Evolutionary conservation across 2,888 invertebrate genomes (phyloP).

Genomic region (Ypsolopha sequella): DNA sequence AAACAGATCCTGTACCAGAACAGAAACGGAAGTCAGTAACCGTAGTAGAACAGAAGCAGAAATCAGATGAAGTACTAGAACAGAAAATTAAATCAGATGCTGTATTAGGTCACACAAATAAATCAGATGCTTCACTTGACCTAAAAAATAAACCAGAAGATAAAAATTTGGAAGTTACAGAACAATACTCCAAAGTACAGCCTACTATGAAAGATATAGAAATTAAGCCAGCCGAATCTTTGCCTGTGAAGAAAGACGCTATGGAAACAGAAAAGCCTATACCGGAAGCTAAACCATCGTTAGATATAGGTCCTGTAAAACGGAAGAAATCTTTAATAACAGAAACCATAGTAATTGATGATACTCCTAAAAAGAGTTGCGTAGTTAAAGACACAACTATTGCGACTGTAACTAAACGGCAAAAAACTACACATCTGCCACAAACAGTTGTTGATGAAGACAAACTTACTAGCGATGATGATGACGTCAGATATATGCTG

Average conservation of each 20-base stretch:
- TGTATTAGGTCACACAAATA: no score
- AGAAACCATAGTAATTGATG: conserved; percentile 11
- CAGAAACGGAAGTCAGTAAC: conserved; percentile 1
- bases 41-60: conserved; percentile 11
- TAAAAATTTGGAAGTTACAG: neutral
- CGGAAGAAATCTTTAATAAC: conserved; percentile 7
- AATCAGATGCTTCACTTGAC: no score
- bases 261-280: neutral
- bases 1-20: neutral
- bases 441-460: conserved; percentile 15
- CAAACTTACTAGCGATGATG: conserved; percentile 42
- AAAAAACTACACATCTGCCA: conserved; percentile 22
- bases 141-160: neutral
- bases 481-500: conserved; percentile 56
- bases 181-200: no score
- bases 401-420: conserved; percentile 30
- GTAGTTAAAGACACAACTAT: conserved; percentile 24
- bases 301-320: neutral
- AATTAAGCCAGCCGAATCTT: neutral
- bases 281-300: neutral
- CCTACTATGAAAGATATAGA: neutral
- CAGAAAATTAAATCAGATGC: neutral
- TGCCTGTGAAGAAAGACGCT: neutral
- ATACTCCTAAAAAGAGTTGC: conserved; percentile 36
- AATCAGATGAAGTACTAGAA: conserved; percentile 3